phyloP scores from a whole-genome alignment of 2,888 invertebrate genomes.

The Drosophila mettleri region DNA sequence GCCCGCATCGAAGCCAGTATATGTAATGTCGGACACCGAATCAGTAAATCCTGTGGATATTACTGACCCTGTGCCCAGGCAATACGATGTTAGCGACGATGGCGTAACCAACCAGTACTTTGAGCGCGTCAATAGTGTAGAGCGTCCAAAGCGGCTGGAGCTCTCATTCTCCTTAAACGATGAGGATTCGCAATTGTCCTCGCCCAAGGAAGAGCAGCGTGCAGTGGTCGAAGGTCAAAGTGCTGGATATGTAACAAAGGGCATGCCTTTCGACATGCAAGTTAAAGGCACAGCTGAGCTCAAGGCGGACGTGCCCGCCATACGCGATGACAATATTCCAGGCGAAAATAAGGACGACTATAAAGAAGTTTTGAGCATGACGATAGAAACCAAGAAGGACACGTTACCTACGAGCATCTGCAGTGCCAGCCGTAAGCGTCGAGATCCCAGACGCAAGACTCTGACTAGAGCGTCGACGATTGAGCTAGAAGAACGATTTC shows the following conservation, averaged over 20 bases:
- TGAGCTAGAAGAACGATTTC: slow-evolving; percentile 76
- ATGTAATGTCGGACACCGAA: slow-evolving; percentile 54
- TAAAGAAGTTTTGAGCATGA: slow-evolving; percentile 65
- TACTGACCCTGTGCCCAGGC: slow-evolving; percentile 17
- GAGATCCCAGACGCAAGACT: slow-evolving; percentile 77
- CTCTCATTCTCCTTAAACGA: slow-evolving; percentile 81
- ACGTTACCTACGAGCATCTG: slow-evolving; percentile 29
- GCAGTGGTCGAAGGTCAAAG: slow-evolving; percentile 34
- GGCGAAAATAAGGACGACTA: slow-evolving; percentile 74
- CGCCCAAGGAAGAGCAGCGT: slow-evolving; percentile 30
- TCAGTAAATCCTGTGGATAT: slow-evolving; percentile 57
- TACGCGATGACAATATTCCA: slow-evolving; percentile 70
- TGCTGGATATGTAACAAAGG: slow-evolving; percentile 18
- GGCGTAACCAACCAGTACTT: slow-evolving; percentile 85
- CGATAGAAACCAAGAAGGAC: slow-evolving; percentile 54
- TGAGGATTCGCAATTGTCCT: slow-evolving; percentile 53
- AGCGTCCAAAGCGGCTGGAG: slow-evolving; percentile 82
- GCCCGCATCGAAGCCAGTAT: slow-evolving; percentile 64
- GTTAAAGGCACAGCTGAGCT: not conserved
- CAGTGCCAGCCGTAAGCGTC: slow-evolving; percentile 64
- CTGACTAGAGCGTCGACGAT: slow-evolving; percentile 78
- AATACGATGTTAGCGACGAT: slow-evolving; percentile 81
- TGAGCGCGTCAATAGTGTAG: slow-evolving; percentile 84
- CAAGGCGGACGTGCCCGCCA: slow-evolving; percentile 21
- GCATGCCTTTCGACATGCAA: not conserved